These are phyloP conservation scores for Holacanthella duospinosa DNA, from an alignment of 2,888 invertebrate genomes.

Conservation along the genomic window DNA sequence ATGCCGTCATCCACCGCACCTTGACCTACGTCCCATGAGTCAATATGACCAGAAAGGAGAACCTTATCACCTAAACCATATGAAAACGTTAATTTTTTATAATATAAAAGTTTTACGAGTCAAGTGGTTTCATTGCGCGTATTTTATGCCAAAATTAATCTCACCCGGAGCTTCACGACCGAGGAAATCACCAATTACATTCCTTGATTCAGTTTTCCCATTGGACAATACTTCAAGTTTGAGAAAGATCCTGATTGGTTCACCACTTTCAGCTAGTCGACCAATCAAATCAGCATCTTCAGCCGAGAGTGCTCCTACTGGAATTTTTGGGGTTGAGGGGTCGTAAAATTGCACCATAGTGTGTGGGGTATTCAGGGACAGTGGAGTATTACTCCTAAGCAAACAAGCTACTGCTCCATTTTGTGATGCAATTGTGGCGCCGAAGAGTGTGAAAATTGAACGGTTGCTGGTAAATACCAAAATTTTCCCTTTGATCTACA, in stretches of 20 bases:
- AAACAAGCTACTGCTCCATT: constrained; percentile 43
- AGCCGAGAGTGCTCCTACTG: constrained; percentile 40
- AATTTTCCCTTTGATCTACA: constrained; percentile 42
- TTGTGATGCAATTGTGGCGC: constrained; percentile 41
- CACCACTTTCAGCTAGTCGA: constrained; percentile 40
- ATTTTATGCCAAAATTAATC: not conserved
- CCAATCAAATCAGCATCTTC: constrained; percentile 44
- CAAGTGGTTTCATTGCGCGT: no score
- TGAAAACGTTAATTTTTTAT: no score
- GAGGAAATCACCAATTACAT: constrained; percentile 12
- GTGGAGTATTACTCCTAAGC: constrained; percentile 42
- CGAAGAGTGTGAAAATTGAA: constrained; percentile 34
- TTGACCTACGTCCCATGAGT: constrained; percentile 47
- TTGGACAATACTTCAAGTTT: constrained; percentile 8
- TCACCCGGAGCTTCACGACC: constrained; percentile 4
- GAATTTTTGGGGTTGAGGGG: constrained; percentile 36
- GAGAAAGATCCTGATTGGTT: constrained; percentile 7
- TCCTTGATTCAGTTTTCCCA: constrained; percentile 7
- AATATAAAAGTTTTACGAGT: no score
- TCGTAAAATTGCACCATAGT: constrained; percentile 41
- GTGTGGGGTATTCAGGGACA: constrained; percentile 43
- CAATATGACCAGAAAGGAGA: constrained; percentile 11
- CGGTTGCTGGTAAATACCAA: constrained; percentile 42
- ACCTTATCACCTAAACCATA: constrained; percentile 9
- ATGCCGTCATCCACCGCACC: constrained; percentile 46